Evolutionary conservation across 2,888 invertebrate species (phyloP), one percentile per base, ranked within the genome.

Genomic region (Zootermopsis nevadensis): DNA sequence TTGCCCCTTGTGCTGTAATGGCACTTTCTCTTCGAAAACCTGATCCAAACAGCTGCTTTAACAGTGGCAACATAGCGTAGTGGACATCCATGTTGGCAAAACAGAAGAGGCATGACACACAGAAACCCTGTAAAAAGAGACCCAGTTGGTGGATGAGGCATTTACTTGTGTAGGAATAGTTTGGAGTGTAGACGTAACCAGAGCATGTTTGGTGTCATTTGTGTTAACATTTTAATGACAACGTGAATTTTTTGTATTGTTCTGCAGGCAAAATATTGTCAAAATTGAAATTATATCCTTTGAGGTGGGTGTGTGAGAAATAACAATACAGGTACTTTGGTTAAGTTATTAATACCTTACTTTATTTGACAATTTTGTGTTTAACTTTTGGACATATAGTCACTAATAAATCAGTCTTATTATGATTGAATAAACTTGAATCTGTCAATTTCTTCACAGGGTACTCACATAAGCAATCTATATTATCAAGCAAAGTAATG

Each of bases 81-180:
- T 91, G 90, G 22, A 95, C 95, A 88, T 95, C 95, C 85, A 94
- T 93, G 89, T 95, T 95, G 86, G 94, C 94, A 90, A 95, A 95
- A 87, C 94, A 94, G 87, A 94, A 94, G 10, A 95, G 90, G 79
- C 94, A 91, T 0, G 95, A 92, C 7, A 95, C 94, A 87, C 94
- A 94, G 48, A 94, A 89, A 42, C 95, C 95, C 94, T 94, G 88
- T 53, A 89, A 89, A 22, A 38, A 31, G 22, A 27, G 12, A 38
- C 1, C 24, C 35, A n/a, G 27, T 4, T 66, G 15, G 19, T 22
- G 10, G 10, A 53, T 15, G 22, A 15, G 53, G 10, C 10, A 53
- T 15, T 53, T 53, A 15, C 10, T 15, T 15, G 53, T 53, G 53
- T 15, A 22, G 22, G 53, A 22, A 15, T 15, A 53, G 22, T 53